Conservation (phyloP, 1,140 invertebrate genomes). For the Campodea augens region DNA sequence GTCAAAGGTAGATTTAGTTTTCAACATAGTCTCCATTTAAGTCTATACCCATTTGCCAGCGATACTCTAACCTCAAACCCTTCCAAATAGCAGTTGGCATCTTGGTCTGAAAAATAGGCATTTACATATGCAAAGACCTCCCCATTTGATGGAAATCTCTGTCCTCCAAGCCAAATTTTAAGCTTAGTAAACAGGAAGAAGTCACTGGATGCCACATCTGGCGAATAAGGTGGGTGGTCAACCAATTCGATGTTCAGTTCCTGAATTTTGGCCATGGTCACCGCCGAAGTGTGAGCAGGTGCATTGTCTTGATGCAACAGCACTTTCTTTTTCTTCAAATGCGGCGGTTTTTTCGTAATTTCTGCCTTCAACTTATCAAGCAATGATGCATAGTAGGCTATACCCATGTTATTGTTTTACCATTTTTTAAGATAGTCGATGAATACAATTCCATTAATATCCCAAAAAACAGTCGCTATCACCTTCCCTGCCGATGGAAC, state of each 20-base stretch:
- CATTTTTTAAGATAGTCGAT: conserved; percentile 14
- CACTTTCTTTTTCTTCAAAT: conserved; percentile 12
- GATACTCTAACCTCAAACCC: conserved; percentile 1
- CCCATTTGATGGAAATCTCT: conserved; percentile 6
- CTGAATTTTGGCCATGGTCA: conserved; percentile 4
- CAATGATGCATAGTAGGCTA: conserved; percentile 9
- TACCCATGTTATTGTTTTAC: conserved; percentile 11
- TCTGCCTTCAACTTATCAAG: conserved; percentile 7
- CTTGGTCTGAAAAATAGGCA: conserved; percentile 7
- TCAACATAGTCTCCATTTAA: not conserved
- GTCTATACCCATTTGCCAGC: not conserved
- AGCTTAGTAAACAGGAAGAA: conserved; percentile 4
- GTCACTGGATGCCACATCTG: not conserved
- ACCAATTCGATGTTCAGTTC: conserved; percentile 13
- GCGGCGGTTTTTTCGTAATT: conserved; percentile 5
- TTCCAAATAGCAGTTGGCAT: conserved; percentile 1
- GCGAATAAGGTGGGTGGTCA: conserved; percentile 3
- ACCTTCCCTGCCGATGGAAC: conserved; percentile 19
- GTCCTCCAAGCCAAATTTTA: conserved; percentile 8
- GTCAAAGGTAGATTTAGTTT: not conserved
- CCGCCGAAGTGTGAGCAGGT: conserved; percentile 1
- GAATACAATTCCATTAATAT: conserved; percentile 13
- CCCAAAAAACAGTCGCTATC: conserved; percentile 19
- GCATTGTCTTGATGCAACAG: conserved; percentile 11
- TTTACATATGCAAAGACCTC: conserved; percentile 1